These are phyloP conservation scores for Heptranchias perlo DNA, from an alignment of 2,113 vertebrate species.

Conservation along the genomic window DNA sequence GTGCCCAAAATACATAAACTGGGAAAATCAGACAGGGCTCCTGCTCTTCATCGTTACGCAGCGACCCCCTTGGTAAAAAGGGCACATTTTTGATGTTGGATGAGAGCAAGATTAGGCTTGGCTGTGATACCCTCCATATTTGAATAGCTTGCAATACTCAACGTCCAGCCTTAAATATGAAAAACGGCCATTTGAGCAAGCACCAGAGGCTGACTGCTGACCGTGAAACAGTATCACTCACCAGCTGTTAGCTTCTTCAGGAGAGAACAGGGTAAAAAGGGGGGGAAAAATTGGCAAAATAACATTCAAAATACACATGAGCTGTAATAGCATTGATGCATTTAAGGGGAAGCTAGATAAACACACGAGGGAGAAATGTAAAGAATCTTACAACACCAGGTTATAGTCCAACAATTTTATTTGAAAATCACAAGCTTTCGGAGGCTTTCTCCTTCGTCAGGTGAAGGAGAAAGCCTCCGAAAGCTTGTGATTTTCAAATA, in stretches of 20 bases:
- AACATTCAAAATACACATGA: not conserved
- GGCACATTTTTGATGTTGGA: not conserved
- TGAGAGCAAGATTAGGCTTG: not conserved
- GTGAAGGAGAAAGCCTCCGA: too few relatives aligned
- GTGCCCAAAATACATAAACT: not conserved
- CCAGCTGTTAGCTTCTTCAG: not conserved
- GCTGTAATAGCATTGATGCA: not conserved
- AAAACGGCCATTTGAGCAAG: not conserved
- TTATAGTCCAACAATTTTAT: too few relatives aligned
- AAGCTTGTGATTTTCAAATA: too few relatives aligned
- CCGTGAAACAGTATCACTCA: not conserved
- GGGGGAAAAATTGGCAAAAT: not conserved
- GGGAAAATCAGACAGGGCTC: not conserved
- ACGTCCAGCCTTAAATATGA: not conserved
- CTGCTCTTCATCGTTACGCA: not conserved
- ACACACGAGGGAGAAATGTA: not conserved
- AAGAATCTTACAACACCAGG: too few relatives aligned
- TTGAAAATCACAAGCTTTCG: too few relatives aligned
- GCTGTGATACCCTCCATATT: not conserved
- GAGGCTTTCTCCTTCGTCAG: too few relatives aligned
- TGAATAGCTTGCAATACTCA: not conserved
- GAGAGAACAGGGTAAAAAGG: not conserved
- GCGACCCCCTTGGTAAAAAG: not conserved
- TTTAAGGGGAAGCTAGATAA: not conserved
- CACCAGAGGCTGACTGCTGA: not conserved